Percentiles rank a stretch among this genome's conserved stretches.
Conservation (phyloP, 2,888 invertebrate genomes). For the Auanema freiburgensis region DNA sequence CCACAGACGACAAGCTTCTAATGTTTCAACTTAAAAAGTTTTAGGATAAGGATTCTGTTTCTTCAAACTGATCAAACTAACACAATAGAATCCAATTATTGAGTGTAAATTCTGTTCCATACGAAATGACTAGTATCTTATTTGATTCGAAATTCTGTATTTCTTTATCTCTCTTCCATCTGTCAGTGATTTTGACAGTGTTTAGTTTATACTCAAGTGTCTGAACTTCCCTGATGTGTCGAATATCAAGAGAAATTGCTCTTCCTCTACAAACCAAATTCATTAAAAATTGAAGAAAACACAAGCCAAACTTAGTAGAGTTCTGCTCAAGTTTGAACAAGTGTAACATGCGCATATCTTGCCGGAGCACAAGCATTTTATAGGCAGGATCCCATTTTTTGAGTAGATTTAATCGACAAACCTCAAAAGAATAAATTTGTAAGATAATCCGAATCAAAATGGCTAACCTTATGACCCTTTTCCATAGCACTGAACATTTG, state of each 20-base stretch:
- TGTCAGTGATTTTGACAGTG: slow-evolving; percentile 57
- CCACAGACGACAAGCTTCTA: slow-evolving; percentile 58
- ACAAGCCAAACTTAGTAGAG: slow-evolving; percentile 28
- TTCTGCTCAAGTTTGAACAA: slow-evolving; percentile 40
- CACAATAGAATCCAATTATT: slow-evolving; percentile 51
- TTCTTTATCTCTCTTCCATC: slow-evolving; percentile 60
- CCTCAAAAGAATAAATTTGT: slow-evolving; percentile 27
- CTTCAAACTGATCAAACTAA: slow-evolving; percentile 14
- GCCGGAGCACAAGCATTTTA: slow-evolving; percentile 48
- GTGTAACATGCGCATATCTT: slow-evolving; percentile 53
- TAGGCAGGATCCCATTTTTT: slow-evolving; percentile 61
- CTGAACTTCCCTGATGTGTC: slow-evolving; percentile 57
- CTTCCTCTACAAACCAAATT: slow-evolving; percentile 28
- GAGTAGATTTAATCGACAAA: slow-evolving; percentile 54
- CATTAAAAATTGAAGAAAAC: neutral
- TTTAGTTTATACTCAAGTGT: slow-evolving; percentile 56
- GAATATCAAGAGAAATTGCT: slow-evolving; percentile 50
- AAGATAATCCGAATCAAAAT: slow-evolving; percentile 4
- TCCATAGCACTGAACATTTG: slow-evolving; percentile 55
- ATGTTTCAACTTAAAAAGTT: slow-evolving; percentile 49
- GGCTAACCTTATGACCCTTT: slow-evolving; percentile 52
- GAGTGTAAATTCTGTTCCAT: slow-evolving; percentile 56
- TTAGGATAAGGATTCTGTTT: neutral
- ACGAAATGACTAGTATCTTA: slow-evolving; percentile 55
- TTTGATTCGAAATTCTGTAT: slow-evolving; percentile 47